Conservation (phyloP, 2,888 invertebrate genomes). For the Scaptomyza tumidula region DNA sequence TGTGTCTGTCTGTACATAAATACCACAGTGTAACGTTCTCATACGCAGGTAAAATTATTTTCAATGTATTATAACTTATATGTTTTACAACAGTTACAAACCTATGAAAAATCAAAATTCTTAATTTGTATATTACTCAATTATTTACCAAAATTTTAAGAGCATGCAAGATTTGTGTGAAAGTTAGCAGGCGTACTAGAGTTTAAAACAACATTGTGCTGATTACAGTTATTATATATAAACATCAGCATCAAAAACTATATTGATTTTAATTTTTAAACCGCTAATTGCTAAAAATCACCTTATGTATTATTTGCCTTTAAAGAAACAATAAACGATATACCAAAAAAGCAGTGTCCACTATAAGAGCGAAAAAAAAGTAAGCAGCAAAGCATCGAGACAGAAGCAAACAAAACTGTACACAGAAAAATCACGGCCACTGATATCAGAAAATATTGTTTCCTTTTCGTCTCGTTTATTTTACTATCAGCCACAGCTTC, state of each 20-base stretch:
- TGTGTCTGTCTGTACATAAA: slow-evolving; percentile 22
- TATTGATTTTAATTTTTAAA: slow-evolving; percentile 52
- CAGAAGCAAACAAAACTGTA: too few relatives aligned
- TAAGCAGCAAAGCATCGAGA: too few relatives aligned
- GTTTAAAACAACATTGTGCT: slow-evolving; percentile 8
- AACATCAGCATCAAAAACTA: slow-evolving; percentile 22
- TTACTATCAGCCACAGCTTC: too few relatives aligned
- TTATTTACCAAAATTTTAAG: slow-evolving; percentile 31
- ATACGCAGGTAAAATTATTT: slow-evolving; percentile 25
- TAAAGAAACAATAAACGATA: slow-evolving; percentile 62
- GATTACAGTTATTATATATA: slow-evolving; percentile 27
- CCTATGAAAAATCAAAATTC: slow-evolving; percentile 26
- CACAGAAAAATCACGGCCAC: too few relatives aligned
- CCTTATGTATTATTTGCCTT: slow-evolving; percentile 72
- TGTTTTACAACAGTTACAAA: slow-evolving; percentile 22
- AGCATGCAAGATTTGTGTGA: slow-evolving; percentile 36
- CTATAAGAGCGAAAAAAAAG: not conserved
- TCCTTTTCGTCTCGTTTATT: too few relatives aligned
- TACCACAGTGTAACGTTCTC: slow-evolving; percentile 32
- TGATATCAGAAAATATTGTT: too few relatives aligned
- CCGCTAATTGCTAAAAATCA: slow-evolving; percentile 42
- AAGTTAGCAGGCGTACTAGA: slow-evolving; percentile 12
- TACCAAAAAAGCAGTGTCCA: slow-evolving; percentile 26
- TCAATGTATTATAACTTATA: slow-evolving; percentile 14
- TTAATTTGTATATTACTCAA: slow-evolving; percentile 48